A percentile compares a stretch with the other conserved stretches of the same genome.
Conservation (phyloP, 2,888 invertebrate species). For the Diabrotica balteata region DNA sequence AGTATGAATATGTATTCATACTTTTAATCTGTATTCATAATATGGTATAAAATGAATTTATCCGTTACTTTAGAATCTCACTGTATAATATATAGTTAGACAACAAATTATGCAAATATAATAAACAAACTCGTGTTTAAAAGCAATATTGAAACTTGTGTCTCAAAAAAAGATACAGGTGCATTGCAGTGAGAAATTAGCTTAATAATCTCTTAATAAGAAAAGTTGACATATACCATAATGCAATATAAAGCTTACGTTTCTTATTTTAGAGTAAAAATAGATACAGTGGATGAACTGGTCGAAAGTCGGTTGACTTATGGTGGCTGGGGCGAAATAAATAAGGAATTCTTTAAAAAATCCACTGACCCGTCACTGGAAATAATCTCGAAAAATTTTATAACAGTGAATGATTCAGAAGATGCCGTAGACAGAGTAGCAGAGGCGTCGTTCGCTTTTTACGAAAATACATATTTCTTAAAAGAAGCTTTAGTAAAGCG, state of each 20-base stretch:
- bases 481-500: slow-evolving; percentile 70
- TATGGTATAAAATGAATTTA: too few relatives aligned
- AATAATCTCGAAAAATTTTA: slow-evolving; percentile 72
- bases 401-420: slow-evolving; percentile 68
- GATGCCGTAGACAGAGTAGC: slow-evolving; percentile 73
- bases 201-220: too few relatives aligned
- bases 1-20: too few relatives aligned
- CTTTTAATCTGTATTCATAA: too few relatives aligned
- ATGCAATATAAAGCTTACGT: not conserved
- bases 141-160: too few relatives aligned
- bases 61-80: too few relatives aligned
- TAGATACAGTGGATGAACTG: slow-evolving; percentile 77
- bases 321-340: slow-evolving; percentile 77
- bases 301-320: slow-evolving; percentile 70
- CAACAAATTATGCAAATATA: too few relatives aligned
- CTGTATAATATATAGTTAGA: too few relatives aligned
- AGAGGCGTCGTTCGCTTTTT: slow-evolving; percentile 77
- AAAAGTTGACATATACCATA: too few relatives aligned
- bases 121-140: too few relatives aligned
- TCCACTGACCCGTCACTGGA: slow-evolving; percentile 73
- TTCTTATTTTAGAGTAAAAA: slow-evolving; percentile 69
- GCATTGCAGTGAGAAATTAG: too few relatives aligned
- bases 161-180: too few relatives aligned
- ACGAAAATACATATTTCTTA: slow-evolving; percentile 77
- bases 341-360: slow-evolving; percentile 72